These are phyloP conservation scores for Melopsittacus undulatus DNA, from an alignment of 2,797 vertebrate genomes.

Conservation along the genomic window DNA sequence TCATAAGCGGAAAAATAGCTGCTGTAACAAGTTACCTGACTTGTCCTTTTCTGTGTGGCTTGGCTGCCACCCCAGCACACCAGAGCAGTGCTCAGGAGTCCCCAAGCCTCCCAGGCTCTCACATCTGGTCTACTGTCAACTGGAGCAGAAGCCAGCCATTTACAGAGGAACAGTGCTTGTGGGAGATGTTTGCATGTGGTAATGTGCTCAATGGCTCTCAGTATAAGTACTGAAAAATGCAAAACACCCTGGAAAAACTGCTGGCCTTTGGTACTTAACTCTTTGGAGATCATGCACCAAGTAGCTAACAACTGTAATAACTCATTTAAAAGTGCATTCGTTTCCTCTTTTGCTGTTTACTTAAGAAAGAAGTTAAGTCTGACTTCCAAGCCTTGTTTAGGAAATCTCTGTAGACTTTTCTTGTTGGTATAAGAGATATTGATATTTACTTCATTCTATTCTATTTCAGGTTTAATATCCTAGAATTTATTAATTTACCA, in stretches of 20 bases:
- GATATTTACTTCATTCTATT: neutral
- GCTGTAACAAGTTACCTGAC: conserved; percentile 30
- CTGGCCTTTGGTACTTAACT: neutral
- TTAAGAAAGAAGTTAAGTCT: neutral
- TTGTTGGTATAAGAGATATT: neutral
- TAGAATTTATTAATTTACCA: neutral
- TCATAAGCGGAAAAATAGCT: neutral
- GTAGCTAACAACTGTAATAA: neutral
- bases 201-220: neutral
- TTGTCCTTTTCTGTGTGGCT: conserved; percentile 15
- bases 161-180: neutral
- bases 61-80: neutral
- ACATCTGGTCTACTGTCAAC: neutral
- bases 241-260: conserved; percentile 8
- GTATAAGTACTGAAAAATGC: neutral
- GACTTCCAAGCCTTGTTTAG: neutral
- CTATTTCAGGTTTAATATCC: neutral
- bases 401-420: neutral
- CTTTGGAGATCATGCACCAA: neutral
- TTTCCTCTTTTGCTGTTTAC: neutral
- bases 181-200: neutral
- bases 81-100: neutral
- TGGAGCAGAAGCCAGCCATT: neutral
- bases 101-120: neutral
- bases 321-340: neutral